Evolutionary conservation across 2,113 vertebrate genomes (phyloP).

Genomic region (Fregata magnificens): DNA sequence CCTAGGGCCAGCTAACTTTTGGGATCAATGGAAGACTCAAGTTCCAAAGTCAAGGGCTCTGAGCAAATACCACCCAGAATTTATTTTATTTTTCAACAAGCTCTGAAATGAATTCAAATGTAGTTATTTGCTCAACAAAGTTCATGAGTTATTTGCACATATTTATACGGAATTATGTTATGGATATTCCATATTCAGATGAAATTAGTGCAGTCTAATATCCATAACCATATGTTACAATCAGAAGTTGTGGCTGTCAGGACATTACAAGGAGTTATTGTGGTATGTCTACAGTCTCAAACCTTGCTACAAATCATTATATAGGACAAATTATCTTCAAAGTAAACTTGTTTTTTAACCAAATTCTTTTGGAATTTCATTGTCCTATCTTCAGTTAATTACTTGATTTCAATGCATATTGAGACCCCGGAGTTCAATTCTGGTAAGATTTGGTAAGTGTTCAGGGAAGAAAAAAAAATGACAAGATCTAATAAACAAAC

Average conservation of each 20-base stretch:
- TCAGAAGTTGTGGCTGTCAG: neutral
- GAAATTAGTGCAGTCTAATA: neutral
- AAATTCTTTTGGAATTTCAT: neutral
- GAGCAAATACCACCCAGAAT: neutral
- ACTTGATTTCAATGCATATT: neutral
- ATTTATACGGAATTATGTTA: too few species aligned
- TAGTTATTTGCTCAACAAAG: neutral
- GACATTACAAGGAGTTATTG: neutral
- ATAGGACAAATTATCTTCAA: neutral
- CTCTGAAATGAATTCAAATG: neutral
- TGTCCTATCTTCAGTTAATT: neutral
- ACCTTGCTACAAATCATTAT: neutral
- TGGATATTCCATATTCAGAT: neutral
- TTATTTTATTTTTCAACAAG: neutral
- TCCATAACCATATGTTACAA: accelerated
- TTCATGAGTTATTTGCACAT: neutral
- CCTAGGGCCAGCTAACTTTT: neutral
- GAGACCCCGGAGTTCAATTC: neutral
- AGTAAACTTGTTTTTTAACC: neutral
- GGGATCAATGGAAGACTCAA: neutral
- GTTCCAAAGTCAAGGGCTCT: neutral
- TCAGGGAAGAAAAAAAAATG: neutral
- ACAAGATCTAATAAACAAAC: neutral
- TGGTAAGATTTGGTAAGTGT: neutral
- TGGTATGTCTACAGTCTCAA: neutral